A percentile compares a stretch with the other conserved stretches of the same genome.
Conservation (phyloP, 1,140 invertebrate genomes). For the Proctacanthus coquilletti region DNA sequence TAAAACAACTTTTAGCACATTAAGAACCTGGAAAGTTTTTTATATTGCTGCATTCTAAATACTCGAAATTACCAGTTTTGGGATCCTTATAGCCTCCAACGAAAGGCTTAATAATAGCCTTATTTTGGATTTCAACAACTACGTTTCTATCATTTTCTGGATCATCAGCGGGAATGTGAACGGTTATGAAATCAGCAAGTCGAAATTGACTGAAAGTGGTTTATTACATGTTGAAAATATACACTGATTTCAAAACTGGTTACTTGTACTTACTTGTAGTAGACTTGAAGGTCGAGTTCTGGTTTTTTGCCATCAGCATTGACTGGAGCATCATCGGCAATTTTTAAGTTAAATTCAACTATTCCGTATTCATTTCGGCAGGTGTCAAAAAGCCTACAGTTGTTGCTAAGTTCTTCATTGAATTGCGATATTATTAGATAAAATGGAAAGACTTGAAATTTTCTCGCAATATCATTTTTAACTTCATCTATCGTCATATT, state of each 20-base stretch:
- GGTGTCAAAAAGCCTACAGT: conserved; percentile 12
- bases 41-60: no score
- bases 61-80: conserved; percentile 19
- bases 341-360: conserved; percentile 16
- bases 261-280: conserved; percentile 21
- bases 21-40: not conserved
- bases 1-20: not conserved
- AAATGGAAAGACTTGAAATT: conserved; percentile 19
- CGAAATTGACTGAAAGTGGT: conserved; percentile 15
- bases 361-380: conserved; percentile 22
- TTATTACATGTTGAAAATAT: not conserved
- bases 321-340: conserved; percentile 3
- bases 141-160: conserved; percentile 24
- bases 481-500: conserved; percentile 21
- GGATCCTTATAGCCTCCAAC: conserved; percentile 40
- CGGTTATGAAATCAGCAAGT: conserved; percentile 34
- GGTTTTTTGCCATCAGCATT: conserved; percentile 3
- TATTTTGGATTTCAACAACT: conserved; percentile 37
- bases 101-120: conserved; percentile 36
- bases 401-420: conserved; percentile 10
- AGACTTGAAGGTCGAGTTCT: conserved; percentile 17
- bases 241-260: not conserved
- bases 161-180: conserved; percentile 26
- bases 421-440: conserved; percentile 14
- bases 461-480: conserved; percentile 20